Evolutionary conservation across 2,888 invertebrate species (phyloP), one percentile per base, ranked within the genome.

Genomic region (Macrostomum cliftonense): DNA sequence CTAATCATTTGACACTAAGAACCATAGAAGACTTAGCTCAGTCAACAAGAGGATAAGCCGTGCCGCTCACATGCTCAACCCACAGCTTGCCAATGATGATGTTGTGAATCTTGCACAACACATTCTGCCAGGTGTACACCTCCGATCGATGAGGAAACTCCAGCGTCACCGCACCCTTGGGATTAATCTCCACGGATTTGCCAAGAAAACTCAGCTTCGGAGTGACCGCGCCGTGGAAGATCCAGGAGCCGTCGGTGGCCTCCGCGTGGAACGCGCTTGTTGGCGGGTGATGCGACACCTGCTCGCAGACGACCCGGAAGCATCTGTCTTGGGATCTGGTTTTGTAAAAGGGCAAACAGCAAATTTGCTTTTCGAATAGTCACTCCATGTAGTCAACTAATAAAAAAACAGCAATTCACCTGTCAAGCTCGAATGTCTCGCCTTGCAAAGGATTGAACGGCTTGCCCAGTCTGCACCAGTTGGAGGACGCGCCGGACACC

Each of bases 161-260:
- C 51, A 79, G 68, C 16, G 50, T 50, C 20, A 50, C 39, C 39
- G 47, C 21, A 12, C 50, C 50, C 40, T 47, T 50, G 7, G 50
- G 50, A 14, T 17, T 49, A 14, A 50, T 77, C 54, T 71, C 73
- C 54, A 97, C 78, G 74, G 95, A 97, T 75, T 95, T 95, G 57
- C 97, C 97, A 54, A 97, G 78, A 73, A 97, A 97, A 7, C 36
- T 50, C 14, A 50, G 21, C 75, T 95, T 95, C 64, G 88, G 89
- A 52, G 88, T 86, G 91, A 97, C 93, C 43, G 91, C 88, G 74
- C 97, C 95, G 74, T 97, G 97, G 73, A 95, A 95, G 86, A 88
- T 91, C 70, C 84, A 83, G 57, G 77, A 78, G 63, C 28, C 28
- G 95, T 97, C 97, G 39, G 78, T 79, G 2, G 47, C 43, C 71